Base-by-base conservation (phyloP, 2,113 vertebrate species). In the Lontra canadensis region DNA sequence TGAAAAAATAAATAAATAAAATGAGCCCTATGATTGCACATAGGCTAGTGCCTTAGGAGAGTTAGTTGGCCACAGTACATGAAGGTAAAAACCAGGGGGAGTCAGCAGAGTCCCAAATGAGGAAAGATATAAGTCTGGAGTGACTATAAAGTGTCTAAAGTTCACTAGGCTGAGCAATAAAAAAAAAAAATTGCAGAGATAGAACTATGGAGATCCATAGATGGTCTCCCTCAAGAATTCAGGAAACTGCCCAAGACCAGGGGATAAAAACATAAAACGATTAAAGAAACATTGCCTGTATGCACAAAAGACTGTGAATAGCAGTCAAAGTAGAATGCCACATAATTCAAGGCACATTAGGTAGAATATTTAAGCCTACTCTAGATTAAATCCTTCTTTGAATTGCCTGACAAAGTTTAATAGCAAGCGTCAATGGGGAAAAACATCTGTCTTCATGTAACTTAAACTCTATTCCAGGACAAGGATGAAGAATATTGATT, bases 361-460 rank as follows among this genome's bases (percentile, higher is more conserved):
- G 25, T 47, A 71, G 73, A 82, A 23, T 79, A 82, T 69, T 81
- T 55, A 90, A n/a, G 47, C 1, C 11, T 39, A 20, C 4, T 4
- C 6, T 76, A 76, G 29, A 86, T 36, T 78, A 95, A 97, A 88
- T 90, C 29, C 11, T 42, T 63, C 34, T 73, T 26, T 89, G 10
- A 90, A 84, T 14, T 81, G 23, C 8, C 15, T 81, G 88, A 59
- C 65, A 63, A 69, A 81, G 5, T 11, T 76, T 82, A 86, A 63
- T 55, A 63, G 2, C 31, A 90, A 82, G 18, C 1, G 6, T 1
- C 7, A 79, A 17, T 71, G 63, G 12, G 8, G 36, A 34, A 47
- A 55, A 78, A 23, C 20, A 81, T 21, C n/a, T 69, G 4, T 18
- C 90, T 87, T 71, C 23, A 31, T 36, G 25, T 55, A 39, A 83